Evolutionary conservation across 2,888 invertebrate genomes (phyloP).

Genomic region (Ormyrus thymus): DNA sequence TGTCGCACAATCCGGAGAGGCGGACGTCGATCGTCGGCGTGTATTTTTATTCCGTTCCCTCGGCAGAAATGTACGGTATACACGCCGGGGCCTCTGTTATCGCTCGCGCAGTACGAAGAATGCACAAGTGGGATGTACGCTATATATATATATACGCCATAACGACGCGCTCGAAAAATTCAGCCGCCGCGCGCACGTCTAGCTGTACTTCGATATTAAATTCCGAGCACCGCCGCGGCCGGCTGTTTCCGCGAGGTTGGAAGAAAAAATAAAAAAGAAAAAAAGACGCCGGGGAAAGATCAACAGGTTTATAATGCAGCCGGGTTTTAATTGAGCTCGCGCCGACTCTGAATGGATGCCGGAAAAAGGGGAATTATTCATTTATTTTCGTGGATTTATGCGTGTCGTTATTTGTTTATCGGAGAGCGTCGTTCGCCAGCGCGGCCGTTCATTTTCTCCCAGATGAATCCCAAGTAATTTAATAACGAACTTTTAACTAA

Average conservation of each 20-base stretch:
- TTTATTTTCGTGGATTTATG: no score
- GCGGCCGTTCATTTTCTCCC: no score
- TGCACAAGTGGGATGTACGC: not conserved
- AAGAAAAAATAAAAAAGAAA: not conserved
- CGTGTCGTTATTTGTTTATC: no score
- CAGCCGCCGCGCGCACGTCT: no score
- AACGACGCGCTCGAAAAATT: constrained; percentile 20
- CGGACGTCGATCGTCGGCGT: no score
- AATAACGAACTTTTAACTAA: no score
- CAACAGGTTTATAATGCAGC: not conserved
- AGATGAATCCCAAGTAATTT: no score
- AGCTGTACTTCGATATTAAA: constrained; percentile 4
- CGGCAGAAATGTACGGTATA: not conserved
- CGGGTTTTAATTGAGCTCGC: not conserved
- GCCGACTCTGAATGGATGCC: no score
- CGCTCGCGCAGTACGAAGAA: not conserved
- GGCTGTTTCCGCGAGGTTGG: not conserved
- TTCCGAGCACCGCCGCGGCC: not conserved
- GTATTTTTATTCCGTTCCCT: not conserved
- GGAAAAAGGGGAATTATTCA: no score
- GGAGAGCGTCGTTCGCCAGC: no score
- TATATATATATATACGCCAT: not conserved
- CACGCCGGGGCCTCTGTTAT: not conserved
- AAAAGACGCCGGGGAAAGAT: not conserved
- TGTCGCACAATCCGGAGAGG: not conserved